phyloP scores from a whole-genome alignment of 2,888 invertebrate species.

The Rotaria macrura region DNA sequence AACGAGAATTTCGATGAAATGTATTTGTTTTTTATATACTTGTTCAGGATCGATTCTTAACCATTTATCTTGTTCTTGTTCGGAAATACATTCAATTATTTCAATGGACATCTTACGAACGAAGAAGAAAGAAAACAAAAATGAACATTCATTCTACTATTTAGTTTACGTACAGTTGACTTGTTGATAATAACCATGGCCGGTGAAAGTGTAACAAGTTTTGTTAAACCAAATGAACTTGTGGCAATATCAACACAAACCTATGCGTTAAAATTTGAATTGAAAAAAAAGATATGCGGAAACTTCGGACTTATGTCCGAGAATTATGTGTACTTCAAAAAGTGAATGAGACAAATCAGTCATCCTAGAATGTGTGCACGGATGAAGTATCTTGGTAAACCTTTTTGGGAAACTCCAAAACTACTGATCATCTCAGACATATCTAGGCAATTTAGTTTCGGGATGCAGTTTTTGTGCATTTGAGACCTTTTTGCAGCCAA shows the following conservation, averaged over 20 bases:
- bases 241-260: constrained; percentile 83
- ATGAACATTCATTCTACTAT: not conserved
- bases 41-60: not conserved
- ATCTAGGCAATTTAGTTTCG: too few species aligned
- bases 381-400: too few species aligned
- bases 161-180: constrained; percentile 12
- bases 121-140: not conserved
- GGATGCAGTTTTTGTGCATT: too few species aligned
- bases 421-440: too few species aligned
- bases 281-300: too few species aligned
- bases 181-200: constrained; percentile 64
- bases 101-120: constrained; percentile 58
- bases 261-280: constrained; percentile 52
- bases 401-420: too few species aligned
- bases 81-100: constrained; percentile 59
- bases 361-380: too few species aligned
- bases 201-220: constrained; percentile 87
- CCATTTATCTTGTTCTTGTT: constrained; percentile 32
- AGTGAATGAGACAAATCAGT: too few species aligned
- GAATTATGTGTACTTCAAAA: too few species aligned
- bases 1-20: too few species aligned
- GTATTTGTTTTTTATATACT: constrained; percentile 1
- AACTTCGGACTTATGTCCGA: too few species aligned
- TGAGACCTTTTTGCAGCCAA: too few species aligned
- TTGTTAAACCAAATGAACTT: constrained; percentile 80